phyloP scores from a whole-genome alignment of 2,113 vertebrate genomes.

The Pleuronectes platessa region DNA sequence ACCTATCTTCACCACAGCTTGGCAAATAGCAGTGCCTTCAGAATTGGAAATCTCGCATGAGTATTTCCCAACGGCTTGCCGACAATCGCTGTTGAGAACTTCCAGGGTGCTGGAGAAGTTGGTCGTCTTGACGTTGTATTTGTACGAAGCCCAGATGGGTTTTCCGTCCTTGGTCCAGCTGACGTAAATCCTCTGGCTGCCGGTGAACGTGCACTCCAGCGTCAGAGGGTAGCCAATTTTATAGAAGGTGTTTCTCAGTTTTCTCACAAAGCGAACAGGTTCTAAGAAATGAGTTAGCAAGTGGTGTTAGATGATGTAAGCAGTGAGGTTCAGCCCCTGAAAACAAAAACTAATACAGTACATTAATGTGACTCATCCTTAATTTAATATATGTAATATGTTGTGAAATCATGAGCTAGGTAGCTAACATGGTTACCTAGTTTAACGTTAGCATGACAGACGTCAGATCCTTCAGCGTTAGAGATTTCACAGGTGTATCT shows the following conservation, averaged over 20 bases:
- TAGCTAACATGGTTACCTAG: constrained; percentile 71
- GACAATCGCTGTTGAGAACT: neutral
- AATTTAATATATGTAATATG: too few species aligned
- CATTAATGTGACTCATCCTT: too few species aligned
- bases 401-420: neutral
- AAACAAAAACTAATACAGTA: neutral
- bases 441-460: constrained; percentile 85
- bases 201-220: neutral
- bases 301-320: neutral
- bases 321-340: neutral
- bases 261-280: neutral
- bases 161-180: neutral
- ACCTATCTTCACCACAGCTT: neutral
- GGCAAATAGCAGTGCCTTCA: neutral
- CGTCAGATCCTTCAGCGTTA: constrained; percentile 85
- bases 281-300: neutral
- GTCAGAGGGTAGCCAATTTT: neutral
- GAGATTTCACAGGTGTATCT: constrained; percentile 75
- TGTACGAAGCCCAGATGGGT: neutral
- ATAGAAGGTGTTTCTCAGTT: neutral
- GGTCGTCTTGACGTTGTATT: neutral
- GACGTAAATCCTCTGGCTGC: neutral
- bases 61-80: neutral
- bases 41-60: neutral
- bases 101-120: neutral